Evolutionary conservation across 2,797 vertebrate species (phyloP).

Genomic region (Lagorchestes hirsutus): DNA sequence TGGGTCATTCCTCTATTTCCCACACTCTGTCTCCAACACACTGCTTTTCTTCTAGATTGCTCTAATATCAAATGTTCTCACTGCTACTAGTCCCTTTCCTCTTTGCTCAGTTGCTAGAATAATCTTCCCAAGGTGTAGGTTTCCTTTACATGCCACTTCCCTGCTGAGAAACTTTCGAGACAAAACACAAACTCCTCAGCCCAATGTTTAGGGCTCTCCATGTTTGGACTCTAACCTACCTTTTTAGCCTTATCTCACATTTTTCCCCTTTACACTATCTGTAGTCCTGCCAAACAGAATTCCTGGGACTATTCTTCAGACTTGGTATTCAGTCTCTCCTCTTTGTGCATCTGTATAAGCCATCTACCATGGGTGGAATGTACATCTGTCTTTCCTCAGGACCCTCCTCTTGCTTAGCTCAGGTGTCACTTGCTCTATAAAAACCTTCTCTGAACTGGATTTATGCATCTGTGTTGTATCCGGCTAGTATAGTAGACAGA

Average conservation of each 20-base stretch:
- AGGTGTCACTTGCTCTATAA: not conserved
- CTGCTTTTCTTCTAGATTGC: not conserved
- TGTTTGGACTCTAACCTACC: not conserved
- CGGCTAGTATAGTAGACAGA: not conserved
- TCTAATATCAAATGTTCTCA: not conserved
- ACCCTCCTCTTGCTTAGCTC: not conserved
- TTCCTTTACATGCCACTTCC: not conserved
- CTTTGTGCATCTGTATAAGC: not conserved
- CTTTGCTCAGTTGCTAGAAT: not conserved
- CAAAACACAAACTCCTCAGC: not conserved
- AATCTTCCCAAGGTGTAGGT: not conserved
- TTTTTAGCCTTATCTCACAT: not conserved
- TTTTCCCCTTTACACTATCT: not conserved
- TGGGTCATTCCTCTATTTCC: not conserved
- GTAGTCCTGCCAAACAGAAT: not conserved
- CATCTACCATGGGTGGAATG: not conserved
- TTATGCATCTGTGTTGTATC: not conserved
- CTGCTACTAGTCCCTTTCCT: not conserved
- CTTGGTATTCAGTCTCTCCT: not conserved
- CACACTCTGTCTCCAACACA: too few species aligned
- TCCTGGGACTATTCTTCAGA: not conserved
- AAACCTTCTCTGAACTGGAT: not conserved
- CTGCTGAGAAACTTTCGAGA: not conserved
- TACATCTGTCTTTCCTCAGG: not conserved
- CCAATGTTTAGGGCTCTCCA: not conserved